Percentiles rank a stretch among this genome's conserved stretches.
Conservation (phyloP, 2,113 vertebrate genomes). For the Pyrgilauda ruficollis region DNA sequence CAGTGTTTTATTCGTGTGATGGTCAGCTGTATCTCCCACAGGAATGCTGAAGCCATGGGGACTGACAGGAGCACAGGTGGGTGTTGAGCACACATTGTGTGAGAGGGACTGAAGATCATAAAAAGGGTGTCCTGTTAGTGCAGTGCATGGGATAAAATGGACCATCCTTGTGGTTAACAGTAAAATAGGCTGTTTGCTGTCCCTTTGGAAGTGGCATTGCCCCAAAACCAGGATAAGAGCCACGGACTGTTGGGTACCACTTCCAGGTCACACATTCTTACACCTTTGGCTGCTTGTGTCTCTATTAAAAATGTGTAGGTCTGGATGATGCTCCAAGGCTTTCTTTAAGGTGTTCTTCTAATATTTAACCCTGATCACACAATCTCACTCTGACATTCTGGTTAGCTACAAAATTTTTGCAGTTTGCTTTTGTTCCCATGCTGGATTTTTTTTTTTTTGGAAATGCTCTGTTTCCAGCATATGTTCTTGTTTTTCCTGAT, state of each 20-base stretch:
- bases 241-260: accelerated
- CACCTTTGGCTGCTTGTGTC: background rate
- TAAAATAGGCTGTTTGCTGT: background rate
- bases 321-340: background rate
- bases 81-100: background rate
- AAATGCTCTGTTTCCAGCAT: slow-evolving; percentile 59
- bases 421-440: slow-evolving; percentile 45
- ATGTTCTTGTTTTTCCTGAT: slow-evolving; percentile 73
- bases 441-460: slow-evolving; percentile 66
- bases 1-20: background rate
- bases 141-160: background rate
- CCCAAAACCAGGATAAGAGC: background rate
- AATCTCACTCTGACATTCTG: background rate
- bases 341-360: background rate
- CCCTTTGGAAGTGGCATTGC: background rate
- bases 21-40: background rate
- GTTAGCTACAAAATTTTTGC: background rate
- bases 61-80: background rate
- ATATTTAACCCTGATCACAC: background rate
- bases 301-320: background rate
- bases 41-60: background rate
- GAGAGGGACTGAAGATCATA: background rate
- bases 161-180: accelerated
- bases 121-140: accelerated
- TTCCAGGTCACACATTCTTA: background rate